These are phyloP conservation scores for Drosophila quadrilineata DNA, from an alignment of 1,140 invertebrate genomes.

Conservation along the genomic window DNA sequence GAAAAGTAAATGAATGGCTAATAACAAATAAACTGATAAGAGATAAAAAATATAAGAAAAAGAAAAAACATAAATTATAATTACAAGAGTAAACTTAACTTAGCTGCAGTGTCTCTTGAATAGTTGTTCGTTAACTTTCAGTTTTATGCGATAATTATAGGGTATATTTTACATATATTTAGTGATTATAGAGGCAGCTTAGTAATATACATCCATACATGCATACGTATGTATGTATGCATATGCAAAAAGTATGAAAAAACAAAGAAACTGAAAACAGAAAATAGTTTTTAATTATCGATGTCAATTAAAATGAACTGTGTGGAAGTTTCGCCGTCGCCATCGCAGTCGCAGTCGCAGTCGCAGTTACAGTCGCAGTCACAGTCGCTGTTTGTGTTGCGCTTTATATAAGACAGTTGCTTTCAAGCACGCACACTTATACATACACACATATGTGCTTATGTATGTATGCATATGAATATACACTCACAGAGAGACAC, in stretches of 20 bases:
- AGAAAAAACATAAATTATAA: no score
- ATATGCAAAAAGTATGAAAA: constrained; percentile 26
- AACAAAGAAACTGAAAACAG: constrained; percentile 35
- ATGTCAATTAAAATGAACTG: constrained; percentile 76
- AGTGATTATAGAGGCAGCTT: not conserved
- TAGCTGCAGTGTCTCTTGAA: no score
- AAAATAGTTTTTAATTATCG: constrained; percentile 77
- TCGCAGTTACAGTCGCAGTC: constrained; percentile 19
- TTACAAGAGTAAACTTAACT: no score
- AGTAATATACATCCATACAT: not conserved
- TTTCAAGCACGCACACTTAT: not conserved
- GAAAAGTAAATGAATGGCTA: not conserved
- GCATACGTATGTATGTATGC: constrained; percentile 13
- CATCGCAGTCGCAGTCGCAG: constrained; percentile 15
- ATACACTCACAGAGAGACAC: constrained; percentile 1
- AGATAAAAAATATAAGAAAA: no score
- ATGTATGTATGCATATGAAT: no score
- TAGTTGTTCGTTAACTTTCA: not conserved
- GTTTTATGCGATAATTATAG: not conserved
- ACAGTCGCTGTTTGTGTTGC: constrained; percentile 31
- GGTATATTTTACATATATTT: not conserved
- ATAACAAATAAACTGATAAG: no score
- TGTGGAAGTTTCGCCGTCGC: no score
- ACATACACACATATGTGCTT: constrained; percentile 11
- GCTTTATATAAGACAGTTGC: constrained; percentile 47